Conservation (phyloP, 2,888 invertebrate species). For the Orchesella flavescens region DNA sequence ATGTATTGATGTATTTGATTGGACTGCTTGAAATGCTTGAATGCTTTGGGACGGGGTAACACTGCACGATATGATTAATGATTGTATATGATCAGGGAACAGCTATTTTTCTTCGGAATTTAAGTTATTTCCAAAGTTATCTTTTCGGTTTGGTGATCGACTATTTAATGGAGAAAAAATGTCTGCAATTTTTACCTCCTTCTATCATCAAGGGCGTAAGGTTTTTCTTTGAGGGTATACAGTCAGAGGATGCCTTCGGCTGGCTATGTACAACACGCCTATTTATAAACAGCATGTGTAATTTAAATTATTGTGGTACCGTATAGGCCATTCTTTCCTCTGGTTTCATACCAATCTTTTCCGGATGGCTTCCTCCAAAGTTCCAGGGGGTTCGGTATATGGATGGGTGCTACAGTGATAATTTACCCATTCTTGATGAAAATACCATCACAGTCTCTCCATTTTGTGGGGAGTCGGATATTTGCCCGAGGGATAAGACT, state of each 20-base stretch:
- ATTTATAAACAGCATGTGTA: slow-evolving; percentile 28
- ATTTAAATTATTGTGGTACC: neutral
- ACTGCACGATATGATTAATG: neutral
- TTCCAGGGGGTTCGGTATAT: slow-evolving; percentile 75
- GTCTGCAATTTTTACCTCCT: too few species aligned
- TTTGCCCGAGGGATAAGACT: slow-evolving; percentile 75
- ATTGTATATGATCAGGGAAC: too few species aligned
- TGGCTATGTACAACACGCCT: too few species aligned
- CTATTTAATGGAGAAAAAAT: neutral
- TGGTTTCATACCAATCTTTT: slow-evolving; percentile 78
- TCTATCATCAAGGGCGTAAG: neutral
- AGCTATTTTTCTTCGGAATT: too few species aligned
- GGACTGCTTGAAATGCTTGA: too few species aligned
- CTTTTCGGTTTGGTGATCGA: neutral
- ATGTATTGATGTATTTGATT: too few species aligned
- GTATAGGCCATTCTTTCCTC: slow-evolving; percentile 78
- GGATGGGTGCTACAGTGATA: slow-evolving; percentile 78
- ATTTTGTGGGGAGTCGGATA: slow-evolving; percentile 78
- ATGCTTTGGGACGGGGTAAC: slow-evolving; percentile 55
- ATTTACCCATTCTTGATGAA: slow-evolving; percentile 76
- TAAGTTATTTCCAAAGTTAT: neutral
- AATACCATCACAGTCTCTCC: slow-evolving; percentile 78
- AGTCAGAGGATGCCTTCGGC: neutral
- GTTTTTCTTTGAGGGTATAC: neutral
- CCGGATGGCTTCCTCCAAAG: slow-evolving; percentile 77